Percentiles rank a stretch among this genome's conserved stretches.
phyloP scores from a whole-genome alignment of 2,113 vertebrate genomes.

The Nothocercus nigrocapillus region DNA sequence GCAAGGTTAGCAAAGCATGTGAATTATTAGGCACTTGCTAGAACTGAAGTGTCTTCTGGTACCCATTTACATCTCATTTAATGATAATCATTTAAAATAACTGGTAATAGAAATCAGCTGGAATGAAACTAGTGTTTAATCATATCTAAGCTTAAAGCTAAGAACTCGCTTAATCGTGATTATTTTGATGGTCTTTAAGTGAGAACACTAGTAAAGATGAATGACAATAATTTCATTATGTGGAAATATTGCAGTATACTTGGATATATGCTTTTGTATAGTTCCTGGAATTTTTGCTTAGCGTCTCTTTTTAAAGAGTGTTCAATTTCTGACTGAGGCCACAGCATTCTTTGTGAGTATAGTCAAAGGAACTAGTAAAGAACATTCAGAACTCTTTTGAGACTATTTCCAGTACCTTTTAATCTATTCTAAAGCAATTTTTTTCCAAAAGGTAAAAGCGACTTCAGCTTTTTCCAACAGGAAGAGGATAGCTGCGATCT shows the following conservation, averaged over 20 bases:
- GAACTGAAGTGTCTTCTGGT: conserved; percentile 5
- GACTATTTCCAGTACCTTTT: conserved; percentile 34
- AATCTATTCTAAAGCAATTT: conserved; percentile 16
- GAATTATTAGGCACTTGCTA: conserved; percentile 32
- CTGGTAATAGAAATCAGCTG: conserved; percentile 45
- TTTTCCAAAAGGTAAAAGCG: conserved; percentile 21
- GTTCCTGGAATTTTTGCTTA: not conserved
- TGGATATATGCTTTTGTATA: not conserved
- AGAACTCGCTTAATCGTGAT: not conserved
- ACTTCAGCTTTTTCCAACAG: conserved; percentile 14
- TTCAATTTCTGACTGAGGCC: conserved; percentile 13
- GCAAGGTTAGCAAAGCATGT: not conserved
- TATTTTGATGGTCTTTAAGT: not conserved
- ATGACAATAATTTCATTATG: conserved; percentile 6
- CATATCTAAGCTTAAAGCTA: not conserved
- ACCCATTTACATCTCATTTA: conserved; percentile 49
- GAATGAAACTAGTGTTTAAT: not conserved
- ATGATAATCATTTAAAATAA: conserved; percentile 29
- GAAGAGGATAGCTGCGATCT: not conserved
- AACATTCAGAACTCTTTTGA: not conserved
- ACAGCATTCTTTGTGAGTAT: not conserved
- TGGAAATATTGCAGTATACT: conserved; percentile 23
- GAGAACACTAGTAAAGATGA: not conserved
- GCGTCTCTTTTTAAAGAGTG: accelerated
- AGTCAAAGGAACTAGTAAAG: not conserved